Base-by-base conservation (phyloP, 2,797 vertebrate species). In the Agapornis canus region DNA sequence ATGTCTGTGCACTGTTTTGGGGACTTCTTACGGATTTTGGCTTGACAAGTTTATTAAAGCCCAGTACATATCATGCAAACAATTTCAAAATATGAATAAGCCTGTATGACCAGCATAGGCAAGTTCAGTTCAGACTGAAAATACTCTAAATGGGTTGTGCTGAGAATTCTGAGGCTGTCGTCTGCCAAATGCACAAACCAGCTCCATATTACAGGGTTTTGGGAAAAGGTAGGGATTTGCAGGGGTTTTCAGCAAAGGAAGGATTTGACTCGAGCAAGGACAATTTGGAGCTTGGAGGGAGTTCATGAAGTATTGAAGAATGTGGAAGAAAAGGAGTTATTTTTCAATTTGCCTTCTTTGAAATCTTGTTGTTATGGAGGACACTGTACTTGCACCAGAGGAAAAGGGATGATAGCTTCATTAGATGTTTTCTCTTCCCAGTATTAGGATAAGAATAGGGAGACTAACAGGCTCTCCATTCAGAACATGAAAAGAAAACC, bases 71-170 rank as follows among this genome's bases (percentile, higher is more conserved):
- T 45, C 45, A 39, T 59, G 21, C 3, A 25, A 86, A 51, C 10
- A 71, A 43, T 23, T 49, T 21, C 9, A 32, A 61, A 80, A 70
- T n/a, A 31, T 8, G 40, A 56, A n/a, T n/a, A 6, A 78, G 4
- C 10, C 60, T 8, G 9, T 64, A 4, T 13, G 40, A 22, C 5
- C 5, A 0, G 47, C 3, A 1, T 1, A 81, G 49, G 31, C 45
- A 45, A 70, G 31, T 17, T 82, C 8, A 26, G 10, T 19, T 91
- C 59, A 59, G 72, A n/a, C 23, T 81, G 40, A 71, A 85, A 69
- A 25, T 18, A 7, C 4, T 5, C 10, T 43, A 11, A 25, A 56
- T 8, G 13, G 27, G 2, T 7, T 70, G 8, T 60, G n/a, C 25
- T 5, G 2, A 29, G n/a, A 45, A 4, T 20, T 40, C 31, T 66